A percentile compares a stretch with the other conserved stretches of the same genome.
phyloP scores from a whole-genome alignment of 2,797 vertebrate species.

The Pseudochirops cupreus region DNA sequence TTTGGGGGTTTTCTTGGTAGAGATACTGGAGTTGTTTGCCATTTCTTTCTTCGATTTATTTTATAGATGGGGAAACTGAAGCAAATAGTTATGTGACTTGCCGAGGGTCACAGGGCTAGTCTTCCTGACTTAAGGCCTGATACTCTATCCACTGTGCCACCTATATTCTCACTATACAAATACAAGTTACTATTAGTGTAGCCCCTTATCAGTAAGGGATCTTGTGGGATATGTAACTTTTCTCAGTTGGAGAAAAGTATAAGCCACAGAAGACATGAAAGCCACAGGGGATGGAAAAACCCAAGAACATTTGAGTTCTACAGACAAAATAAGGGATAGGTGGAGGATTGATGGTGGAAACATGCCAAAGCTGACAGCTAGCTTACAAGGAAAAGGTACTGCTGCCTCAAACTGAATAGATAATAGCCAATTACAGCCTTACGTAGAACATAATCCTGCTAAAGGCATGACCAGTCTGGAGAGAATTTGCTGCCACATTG shows the following conservation, averaged over 20 bases:
- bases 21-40: too few species aligned
- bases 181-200: not conserved
- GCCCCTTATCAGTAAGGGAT: not conserved
- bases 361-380: not conserved
- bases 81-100: not conserved
- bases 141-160: not conserved
- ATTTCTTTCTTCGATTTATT: not conserved
- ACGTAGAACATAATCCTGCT: not conserved
- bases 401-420: not conserved
- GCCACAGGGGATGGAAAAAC: not conserved
- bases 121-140: not conserved
- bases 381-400: not conserved
- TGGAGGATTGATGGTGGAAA: not conserved
- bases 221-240: not conserved
- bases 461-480: not conserved
- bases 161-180: not conserved
- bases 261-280: not conserved
- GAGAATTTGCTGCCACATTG: not conserved
- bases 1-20: too few species aligned
- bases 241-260: not conserved
- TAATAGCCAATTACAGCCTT: not conserved
- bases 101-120: not conserved
- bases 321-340: not conserved
- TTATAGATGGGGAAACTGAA: not conserved
- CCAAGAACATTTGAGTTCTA: not conserved